phyloP scores from a whole-genome alignment of 2,113 vertebrate species.

The Typhlomys cinereus region DNA sequence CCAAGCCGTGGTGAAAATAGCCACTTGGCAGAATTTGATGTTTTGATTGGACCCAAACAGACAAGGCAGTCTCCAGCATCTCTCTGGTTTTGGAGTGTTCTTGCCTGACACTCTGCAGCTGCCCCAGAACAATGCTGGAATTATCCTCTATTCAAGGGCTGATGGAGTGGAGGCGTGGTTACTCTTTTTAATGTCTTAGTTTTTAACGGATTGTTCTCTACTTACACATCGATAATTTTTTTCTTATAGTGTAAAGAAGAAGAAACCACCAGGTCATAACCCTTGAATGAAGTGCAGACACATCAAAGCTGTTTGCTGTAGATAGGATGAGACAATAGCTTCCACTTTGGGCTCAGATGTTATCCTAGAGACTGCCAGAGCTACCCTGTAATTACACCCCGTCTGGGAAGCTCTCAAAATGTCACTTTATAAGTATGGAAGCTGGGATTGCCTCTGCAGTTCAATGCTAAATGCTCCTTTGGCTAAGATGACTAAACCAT shows the following conservation, averaged over 20 bases:
- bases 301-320: conserved; percentile 34
- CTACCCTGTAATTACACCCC: conserved; percentile 31
- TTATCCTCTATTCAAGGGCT: conserved; percentile 25
- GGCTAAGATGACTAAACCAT: neutral
- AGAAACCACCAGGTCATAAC: neutral
- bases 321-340: conserved; percentile 17
- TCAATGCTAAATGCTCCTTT: neutral
- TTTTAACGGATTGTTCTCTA: conserved; percentile 5
- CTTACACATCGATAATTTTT: conserved; percentile 19
- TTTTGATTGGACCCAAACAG: neutral
- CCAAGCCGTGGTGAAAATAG: neutral
- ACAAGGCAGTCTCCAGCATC: neutral
- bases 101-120: neutral
- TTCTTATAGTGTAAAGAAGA: neutral
- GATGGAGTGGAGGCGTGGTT: neutral
- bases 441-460: neutral
- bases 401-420: conserved; percentile 37
- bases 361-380: neutral
- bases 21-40: neutral
- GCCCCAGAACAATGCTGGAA: neutral
- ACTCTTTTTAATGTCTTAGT: neutral
- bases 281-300: neutral
- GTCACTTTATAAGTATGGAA: neutral
- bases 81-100: neutral
- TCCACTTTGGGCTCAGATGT: neutral